Evolutionary conservation across 2,797 vertebrate genomes (phyloP).

Genomic region (Myotis pilosus): DNA sequence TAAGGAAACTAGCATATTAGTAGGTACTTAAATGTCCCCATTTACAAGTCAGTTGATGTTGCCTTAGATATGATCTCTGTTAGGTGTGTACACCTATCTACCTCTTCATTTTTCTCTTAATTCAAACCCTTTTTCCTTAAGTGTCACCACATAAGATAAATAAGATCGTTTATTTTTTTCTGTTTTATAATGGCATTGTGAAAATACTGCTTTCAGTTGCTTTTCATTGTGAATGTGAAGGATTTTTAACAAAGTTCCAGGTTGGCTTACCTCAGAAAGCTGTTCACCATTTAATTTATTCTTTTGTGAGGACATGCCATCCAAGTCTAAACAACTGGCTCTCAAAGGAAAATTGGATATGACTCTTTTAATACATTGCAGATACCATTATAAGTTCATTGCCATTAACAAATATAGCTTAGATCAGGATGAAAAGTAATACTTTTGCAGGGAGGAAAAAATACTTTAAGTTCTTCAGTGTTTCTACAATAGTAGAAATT

Average conservation of each 20-base stretch:
- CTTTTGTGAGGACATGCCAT: constrained; percentile 26
- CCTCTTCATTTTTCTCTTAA: constrained; percentile 10
- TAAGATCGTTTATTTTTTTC: not conserved
- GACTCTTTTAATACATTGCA: constrained; percentile 18
- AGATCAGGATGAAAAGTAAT: constrained; percentile 29
- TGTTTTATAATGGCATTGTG: constrained; percentile 1
- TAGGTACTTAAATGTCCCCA: not conserved
- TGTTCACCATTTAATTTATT: constrained; percentile 17
- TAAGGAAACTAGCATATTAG: not conserved
- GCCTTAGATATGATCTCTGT: not conserved
- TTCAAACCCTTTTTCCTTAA: not conserved
- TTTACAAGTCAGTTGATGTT: not conserved
- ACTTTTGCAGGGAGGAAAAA: not conserved
- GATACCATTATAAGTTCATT: constrained; percentile 33
- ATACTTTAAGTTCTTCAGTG: not conserved
- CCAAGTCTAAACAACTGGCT: not conserved
- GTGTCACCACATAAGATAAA: not conserved
- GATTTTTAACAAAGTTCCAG: constrained; percentile 23
- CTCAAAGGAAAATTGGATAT: constrained; percentile 36
- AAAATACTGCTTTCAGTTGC: not conserved
- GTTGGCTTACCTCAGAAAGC: constrained; percentile 35
- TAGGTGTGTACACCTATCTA: not conserved
- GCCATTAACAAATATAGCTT: constrained; percentile 31
- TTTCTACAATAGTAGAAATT: constrained; percentile 27
- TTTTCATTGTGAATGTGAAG: not conserved